Percentiles rank a stretch among this genome's conserved stretches.
Evolutionary conservation across 2,888 invertebrate genomes (phyloP).

Genomic region (Chrysolina oricalcia): DNA sequence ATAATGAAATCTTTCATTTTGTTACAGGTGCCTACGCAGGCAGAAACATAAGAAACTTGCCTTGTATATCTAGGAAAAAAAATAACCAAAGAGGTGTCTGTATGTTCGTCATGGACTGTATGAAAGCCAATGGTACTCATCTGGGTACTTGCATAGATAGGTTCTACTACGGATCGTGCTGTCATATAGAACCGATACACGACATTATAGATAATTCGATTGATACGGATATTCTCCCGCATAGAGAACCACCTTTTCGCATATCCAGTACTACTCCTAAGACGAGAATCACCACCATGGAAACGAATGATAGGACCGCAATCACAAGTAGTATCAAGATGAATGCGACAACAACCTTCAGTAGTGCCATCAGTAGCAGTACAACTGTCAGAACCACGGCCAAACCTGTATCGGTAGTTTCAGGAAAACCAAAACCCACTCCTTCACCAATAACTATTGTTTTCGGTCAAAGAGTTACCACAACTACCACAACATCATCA

Average conservation of each 20-base stretch:
- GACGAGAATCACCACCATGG: slow-evolving; percentile 40
- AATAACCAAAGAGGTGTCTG: slow-evolving; percentile 86
- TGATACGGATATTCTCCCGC: slow-evolving; percentile 76
- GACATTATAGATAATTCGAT: slow-evolving; percentile 78
- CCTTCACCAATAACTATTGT: slow-evolving; percentile 2
- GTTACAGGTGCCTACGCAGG: slow-evolving; percentile 82
- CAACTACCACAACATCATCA: slow-evolving; percentile 58
- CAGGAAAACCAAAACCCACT: slow-evolving; percentile 51
- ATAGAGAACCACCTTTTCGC: slow-evolving; percentile 53
- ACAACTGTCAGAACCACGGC: slow-evolving; percentile 31
- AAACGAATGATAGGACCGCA: slow-evolving; percentile 61
- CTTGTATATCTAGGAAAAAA: slow-evolving; percentile 87
- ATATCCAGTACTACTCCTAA: slow-evolving; percentile 55
- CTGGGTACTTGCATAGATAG: slow-evolving; percentile 94
- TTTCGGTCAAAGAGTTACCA: slow-evolving; percentile 31
- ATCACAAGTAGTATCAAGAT: slow-evolving; percentile 33
- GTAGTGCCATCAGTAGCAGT: slow-evolving; percentile 16
- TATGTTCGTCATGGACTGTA: slow-evolving; percentile 95
- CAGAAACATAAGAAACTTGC: slow-evolving; percentile 91
- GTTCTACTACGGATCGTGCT: slow-evolving; percentile 95
- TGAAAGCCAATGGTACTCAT: slow-evolving; percentile 92
- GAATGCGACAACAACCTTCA: slow-evolving; percentile 40
- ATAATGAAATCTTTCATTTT: slow-evolving; percentile 60
- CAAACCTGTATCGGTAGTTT: slow-evolving; percentile 41
- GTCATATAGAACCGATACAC: slow-evolving; percentile 81